Base-by-base conservation (phyloP, 2,113 vertebrate species). In the Paratilapia polleni region DNA sequence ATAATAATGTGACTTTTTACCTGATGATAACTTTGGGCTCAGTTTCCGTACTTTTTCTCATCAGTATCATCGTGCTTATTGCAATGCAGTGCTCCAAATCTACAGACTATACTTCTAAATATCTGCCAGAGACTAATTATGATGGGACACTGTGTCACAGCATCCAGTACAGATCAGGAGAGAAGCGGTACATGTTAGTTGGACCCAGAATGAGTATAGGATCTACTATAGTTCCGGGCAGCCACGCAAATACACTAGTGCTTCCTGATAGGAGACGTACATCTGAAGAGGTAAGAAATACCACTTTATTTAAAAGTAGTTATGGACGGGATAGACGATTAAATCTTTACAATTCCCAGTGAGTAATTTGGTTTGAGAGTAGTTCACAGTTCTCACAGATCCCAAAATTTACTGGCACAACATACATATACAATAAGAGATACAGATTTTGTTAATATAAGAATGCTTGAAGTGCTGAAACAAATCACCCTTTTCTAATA, bases 201-300 rank as follows among this genome's bases (percentile, higher is more conserved):
- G 87, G 83, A 76, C 87, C 93, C 87, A 91, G 89, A 26, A 84
- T 88, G 86, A 88, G 70, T 31, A 64, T 78, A n/a, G 92, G 93
- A 14, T 93, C 94, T 62, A 86, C 92, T 62, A 2, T 94, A 43
- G 91, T 85, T 0, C 76, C 93, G 0, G 89, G 89, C 0, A 94
- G 94, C 26, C 90, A 94, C 57, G 85, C 88, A 2, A 95, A 95
- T 31, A 94, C 93, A 15, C 83, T 91, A 3, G 79, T 91, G 8
- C 62, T 89, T 0, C 84, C 88, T 1, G 88, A 92, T 17, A 77
- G 88, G 28, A 82, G 19, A 5, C 1, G 11, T 0, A 8, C 57
- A 20, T 86, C 88, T 7, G 88, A 54, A 17, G 91, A 91, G 82
- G 88, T 90, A 90, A 88, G 85, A 38, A 2, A 1, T 0, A 0